Conservation (phyloP, 2,797 vertebrate species). For the Oryzias dopingdopingensis region DNA sequence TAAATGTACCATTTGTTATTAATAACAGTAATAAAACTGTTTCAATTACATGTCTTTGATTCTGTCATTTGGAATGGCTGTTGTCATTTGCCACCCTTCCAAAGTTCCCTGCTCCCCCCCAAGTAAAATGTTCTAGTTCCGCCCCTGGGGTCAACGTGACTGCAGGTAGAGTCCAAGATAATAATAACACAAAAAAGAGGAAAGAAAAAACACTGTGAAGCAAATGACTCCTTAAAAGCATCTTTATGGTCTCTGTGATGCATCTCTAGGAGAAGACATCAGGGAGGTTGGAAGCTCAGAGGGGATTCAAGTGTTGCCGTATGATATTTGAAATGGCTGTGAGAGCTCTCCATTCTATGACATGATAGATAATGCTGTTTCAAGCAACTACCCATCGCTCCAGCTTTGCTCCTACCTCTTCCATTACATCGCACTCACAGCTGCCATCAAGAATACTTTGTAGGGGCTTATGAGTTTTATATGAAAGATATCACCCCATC, state of each 20-base stretch:
- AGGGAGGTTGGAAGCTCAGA: conserved; percentile 45
- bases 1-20: too few species aligned
- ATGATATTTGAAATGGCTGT: conserved; percentile 48
- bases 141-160: conserved; percentile 30
- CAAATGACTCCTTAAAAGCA: conserved; percentile 69
- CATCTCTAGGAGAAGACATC: conserved; percentile 42
- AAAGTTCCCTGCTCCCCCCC: too few species aligned
- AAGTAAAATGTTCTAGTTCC: too few species aligned
- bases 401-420: conserved; percentile 40
- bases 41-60: too few species aligned
- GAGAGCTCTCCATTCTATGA: conserved; percentile 54
- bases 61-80: too few species aligned
- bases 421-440: conserved; percentile 37
- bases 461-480: conserved; percentile 37
- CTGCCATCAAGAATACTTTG: conserved; percentile 19
- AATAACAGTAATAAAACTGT: too few species aligned
- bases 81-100: too few species aligned
- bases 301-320: conserved; percentile 25
- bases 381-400: conserved; percentile 43
- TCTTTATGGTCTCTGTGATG: conserved; percentile 52
- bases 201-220: conserved; percentile 24
- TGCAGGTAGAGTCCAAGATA: conserved; percentile 41
- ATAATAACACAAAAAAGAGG: conserved; percentile 22
- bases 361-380: conserved; percentile 45
- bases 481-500: conserved; percentile 20